Evolutionary conservation across 2,113 vertebrate genomes (phyloP).

Genomic region (Cygnus buccinator): DNA sequence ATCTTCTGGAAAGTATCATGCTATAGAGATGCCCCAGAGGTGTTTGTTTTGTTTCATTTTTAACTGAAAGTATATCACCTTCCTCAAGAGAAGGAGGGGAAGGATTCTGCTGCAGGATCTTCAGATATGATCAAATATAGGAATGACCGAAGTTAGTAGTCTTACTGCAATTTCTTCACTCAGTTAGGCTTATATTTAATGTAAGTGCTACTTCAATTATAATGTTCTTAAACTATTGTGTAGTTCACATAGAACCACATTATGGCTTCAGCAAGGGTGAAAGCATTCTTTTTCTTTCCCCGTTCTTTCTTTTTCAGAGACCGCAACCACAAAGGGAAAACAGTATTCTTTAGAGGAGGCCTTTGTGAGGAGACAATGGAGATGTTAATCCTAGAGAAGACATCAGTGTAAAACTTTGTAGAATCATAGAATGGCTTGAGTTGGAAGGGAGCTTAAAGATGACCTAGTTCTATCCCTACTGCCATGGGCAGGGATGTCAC

Average conservation of each 20-base stretch:
- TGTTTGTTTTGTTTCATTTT: not conserved
- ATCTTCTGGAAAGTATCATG: not conserved
- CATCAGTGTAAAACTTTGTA: not conserved
- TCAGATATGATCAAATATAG: not conserved
- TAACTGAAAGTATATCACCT: not conserved
- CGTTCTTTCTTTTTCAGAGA: not conserved
- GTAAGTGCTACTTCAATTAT: not conserved
- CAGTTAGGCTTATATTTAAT: not conserved
- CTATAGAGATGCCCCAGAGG: not conserved
- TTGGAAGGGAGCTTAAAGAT: no score
- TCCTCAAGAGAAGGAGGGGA: not conserved
- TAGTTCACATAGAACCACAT: not conserved
- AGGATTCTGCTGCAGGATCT: not conserved
- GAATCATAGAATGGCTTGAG: no score
- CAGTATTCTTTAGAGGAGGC: no score
- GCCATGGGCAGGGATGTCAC: no score
- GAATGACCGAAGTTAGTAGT: not conserved
- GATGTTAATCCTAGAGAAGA: not conserved
- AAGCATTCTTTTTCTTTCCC: not conserved
- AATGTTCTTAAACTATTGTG: not conserved
- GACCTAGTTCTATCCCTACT: no score
- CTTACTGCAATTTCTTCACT: not conserved
- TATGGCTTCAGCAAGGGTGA: not conserved
- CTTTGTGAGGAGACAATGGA: no score
- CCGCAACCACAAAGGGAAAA: no score